Conservation (phyloP, 1,140 invertebrate species). For the Zaprionus kolodkinae region DNA sequence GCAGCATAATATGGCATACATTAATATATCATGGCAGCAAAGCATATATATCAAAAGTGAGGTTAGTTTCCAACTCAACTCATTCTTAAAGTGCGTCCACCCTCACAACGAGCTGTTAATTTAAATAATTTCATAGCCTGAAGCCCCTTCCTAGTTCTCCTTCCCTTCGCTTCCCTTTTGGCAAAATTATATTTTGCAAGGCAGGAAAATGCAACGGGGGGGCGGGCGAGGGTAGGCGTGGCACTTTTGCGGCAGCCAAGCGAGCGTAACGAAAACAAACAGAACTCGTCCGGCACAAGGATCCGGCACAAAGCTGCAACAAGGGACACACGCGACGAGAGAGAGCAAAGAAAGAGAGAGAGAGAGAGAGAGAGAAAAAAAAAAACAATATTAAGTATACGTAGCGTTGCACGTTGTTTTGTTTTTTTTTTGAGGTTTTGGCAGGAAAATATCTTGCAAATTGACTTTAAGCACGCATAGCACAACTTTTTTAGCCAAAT, state of each 20-base stretch:
- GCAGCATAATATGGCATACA: background rate
- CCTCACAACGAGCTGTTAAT: slow-evolving; percentile 47
- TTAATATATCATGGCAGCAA: no score
- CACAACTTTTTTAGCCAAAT: slow-evolving; percentile 41
- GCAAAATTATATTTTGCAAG: slow-evolving; percentile 11
- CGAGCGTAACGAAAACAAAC: slow-evolving; percentile 53
- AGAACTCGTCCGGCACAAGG: slow-evolving; percentile 43
- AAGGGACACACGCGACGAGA: slow-evolving; percentile 32
- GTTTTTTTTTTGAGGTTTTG: slow-evolving; percentile 44
- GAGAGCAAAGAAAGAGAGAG: background rate
- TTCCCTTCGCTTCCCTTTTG: background rate
- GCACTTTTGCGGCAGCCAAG: slow-evolving; percentile 53
- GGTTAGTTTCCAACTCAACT: background rate
- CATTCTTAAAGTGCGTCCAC: slow-evolving; percentile 15
- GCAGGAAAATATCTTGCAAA: slow-evolving; percentile 69
- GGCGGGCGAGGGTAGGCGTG: background rate
- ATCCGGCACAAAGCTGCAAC: slow-evolving; percentile 4
- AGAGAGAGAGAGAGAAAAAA: slow-evolving; percentile 1
- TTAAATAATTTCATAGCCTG: slow-evolving; percentile 59
- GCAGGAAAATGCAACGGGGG: slow-evolving; percentile 50
- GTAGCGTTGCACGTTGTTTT: slow-evolving; percentile 40
- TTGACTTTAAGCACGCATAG: slow-evolving; percentile 74
- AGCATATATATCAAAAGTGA: background rate
- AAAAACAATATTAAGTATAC: slow-evolving; percentile 67
- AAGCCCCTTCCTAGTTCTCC: no score